Base-by-base conservation (phyloP, 2,797 vertebrate species). In the Prionace glauca region DNA sequence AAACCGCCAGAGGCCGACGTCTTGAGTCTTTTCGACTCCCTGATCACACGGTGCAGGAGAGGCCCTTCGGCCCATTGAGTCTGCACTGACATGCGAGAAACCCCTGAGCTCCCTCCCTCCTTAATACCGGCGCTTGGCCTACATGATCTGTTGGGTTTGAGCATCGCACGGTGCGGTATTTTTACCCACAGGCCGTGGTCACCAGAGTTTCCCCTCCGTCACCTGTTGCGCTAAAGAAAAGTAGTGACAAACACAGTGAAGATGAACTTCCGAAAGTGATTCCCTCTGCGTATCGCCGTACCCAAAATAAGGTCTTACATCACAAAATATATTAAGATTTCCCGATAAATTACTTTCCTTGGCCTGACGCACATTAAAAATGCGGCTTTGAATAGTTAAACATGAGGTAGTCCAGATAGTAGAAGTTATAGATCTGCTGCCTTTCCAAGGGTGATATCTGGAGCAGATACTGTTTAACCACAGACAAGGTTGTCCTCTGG, bases 361-460 rank as follows among this genome's bases (percentile, higher is more conserved):
- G 8, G 18, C 16, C 71, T 0, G n/a, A 32, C 0, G 0, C 71
- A 20, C 14, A 96, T 96, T 97, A 97, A 96, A 97, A 96, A 96
- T 96, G n/a, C 72, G 97, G 97, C 96, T 96, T 96, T 86, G 97
- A 97, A 95, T 98, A 98, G 97, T 98, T 98, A 97, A 98, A 98
- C 97, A 98, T 98, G 96, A 98, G 97, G 96, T 98, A 98, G 97
- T 98, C 98, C 96, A 98, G 96, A 95, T 97, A 97, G 96, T 98
- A 98, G 96, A 98, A 98, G 69, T 97, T 95, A 0, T 98, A 98
- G 96, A 97, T 96, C 96, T 97, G 95, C 90, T 97, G 97, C 95
- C 97, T 97, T 92, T 98, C 97, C n/a, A 96, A 96, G 95, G 95
- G 93, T 72, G 97, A 97, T 65, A 98, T 96, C 92, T 97, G 96